Evolutionary conservation across 30 jellyfish, hydroid and myxozoan genomes (phyloP), one percentile per base, ranked within the genome.

Genomic region (Cassiopea xamachana): DNA sequence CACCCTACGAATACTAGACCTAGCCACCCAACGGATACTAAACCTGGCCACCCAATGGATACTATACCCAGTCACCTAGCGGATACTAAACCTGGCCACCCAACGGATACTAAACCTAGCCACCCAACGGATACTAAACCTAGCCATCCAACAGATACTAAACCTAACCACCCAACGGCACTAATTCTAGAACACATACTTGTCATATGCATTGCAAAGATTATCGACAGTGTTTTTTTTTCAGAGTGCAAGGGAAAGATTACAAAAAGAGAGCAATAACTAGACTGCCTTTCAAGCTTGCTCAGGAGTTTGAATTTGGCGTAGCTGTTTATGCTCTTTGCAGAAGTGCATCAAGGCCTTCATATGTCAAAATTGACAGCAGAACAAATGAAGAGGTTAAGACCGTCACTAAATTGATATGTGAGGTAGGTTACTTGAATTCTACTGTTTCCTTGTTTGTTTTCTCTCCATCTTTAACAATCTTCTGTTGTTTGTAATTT

Each of bases 311-410:
- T 45, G 75, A 82, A 73, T 79, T 94, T 71, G 97, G 98, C 14
- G 94, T 94, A 4, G 85, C 94, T 17, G 94, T 94, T 82, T 94
- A 90, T 67, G 88, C 86, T 2, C 85, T 75, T 45, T 72, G 77
- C 73, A 76, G 96, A 58, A 75, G 91, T 1, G 93, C 96, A 43
- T 48, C 93, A 6, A 91, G 89, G 82, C 92, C 97, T 5, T 59
- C 93, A 39, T 87, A 91, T 49, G 93, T 95, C 9, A 83, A 95
- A 17, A 94, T 95, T 68, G 96, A 91, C 62, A 84, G 96, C 68
- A 91, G 96, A 15, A 60, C 96, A 48, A 95, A 95, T 78, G 99
- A 91, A 83, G 99, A 87, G 75, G 92, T 91, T 49, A 77, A 83
- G 73, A 62, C 94, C 43, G 94, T 83, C 15, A 95, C 99, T 19